Evolutionary conservation across 2,797 vertebrate genomes (phyloP), one percentile per base, ranked within the genome.

Genomic region (Simalia tracyae): DNA sequence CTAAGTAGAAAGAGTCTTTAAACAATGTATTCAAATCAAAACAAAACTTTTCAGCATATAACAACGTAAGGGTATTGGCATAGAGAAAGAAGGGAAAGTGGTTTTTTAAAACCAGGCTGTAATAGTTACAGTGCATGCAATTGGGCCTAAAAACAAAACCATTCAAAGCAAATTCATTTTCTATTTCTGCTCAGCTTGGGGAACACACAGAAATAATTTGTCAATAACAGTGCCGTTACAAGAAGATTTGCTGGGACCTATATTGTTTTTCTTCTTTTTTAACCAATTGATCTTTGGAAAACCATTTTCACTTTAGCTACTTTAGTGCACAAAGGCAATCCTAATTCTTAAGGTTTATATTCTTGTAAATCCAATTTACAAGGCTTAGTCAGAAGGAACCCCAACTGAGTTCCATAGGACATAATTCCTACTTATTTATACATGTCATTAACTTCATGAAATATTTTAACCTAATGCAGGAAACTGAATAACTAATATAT

Each of bases 291-390:
- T 94, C 81, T 61, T 86, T 46, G 89, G 88, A 89, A 95, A 96
- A 93, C 94, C 93, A 95, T 95, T 96, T 96, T 94, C 93, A 93
- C 94, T 50, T 31, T 88, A 61, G 54, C 63, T 68, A 57, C 0
- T 3, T 42, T 42, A 42, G 86, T 5, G 94, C 0, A 0, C n/a
- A 66, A 92, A 0, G 9, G 85, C 28, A 0, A 66, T 24, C 15
- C 24, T n/a, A 46, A n/a, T 87, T 60, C 26, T 66, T 87, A 76
- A 59, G 14, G 61, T 4, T 31, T 91, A 7, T 81, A 60, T 60
- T n/a, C 10, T 60, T 91, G 3, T 19, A 91, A 76, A 76, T 54
- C 36, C 26, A 60, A 61, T 60, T 14, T 57, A 76, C 59, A 24
- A 36, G n/a, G 22, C 31, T 36, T 63, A 57, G 8, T 56, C 42